phyloP scores from a whole-genome alignment of 2,888 invertebrate genomes.

The Pollenia labialis region DNA sequence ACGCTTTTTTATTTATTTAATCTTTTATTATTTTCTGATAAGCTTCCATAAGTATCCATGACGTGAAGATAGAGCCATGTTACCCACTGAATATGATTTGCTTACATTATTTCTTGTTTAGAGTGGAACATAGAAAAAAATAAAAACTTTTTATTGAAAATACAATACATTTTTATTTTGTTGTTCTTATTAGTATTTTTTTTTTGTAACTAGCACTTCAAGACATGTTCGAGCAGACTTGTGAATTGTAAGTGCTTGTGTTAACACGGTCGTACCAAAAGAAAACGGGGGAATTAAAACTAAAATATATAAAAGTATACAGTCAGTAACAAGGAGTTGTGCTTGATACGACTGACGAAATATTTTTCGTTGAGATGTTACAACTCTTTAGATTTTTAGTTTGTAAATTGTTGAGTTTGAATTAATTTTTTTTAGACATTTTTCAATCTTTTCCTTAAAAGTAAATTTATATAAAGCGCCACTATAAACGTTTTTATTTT shows the following conservation, averaged over 20 bases:
- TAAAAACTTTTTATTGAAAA: neutral
- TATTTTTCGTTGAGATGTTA: too few species aligned
- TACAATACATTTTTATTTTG: neutral
- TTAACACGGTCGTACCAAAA: neutral
- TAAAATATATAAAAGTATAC: neutral
- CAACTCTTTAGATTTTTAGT: too few species aligned
- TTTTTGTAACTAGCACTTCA: neutral
- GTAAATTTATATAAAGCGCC: too few species aligned
- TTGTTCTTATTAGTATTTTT: neutral
- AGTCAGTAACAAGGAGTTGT: neutral
- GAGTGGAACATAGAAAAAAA: neutral
- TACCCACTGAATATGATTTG: conserved; percentile 32
- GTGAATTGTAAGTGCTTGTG: conserved; percentile 11
- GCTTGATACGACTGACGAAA: too few species aligned
- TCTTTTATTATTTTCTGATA: conserved; percentile 27
- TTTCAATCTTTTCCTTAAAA: too few species aligned
- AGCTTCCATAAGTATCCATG: conserved; percentile 46
- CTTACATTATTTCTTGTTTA: conserved; percentile 16
- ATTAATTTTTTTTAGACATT: too few species aligned
- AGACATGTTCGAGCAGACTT: conserved; percentile 9
- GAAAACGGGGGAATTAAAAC: neutral
- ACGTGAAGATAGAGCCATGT: conserved; percentile 41
- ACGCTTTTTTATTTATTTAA: conserved; percentile 1
- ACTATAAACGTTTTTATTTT: too few species aligned
- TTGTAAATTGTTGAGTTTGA: too few species aligned